phyloP scores from a whole-genome alignment of 2,888 invertebrate genomes.

The Macaria notata region DNA sequence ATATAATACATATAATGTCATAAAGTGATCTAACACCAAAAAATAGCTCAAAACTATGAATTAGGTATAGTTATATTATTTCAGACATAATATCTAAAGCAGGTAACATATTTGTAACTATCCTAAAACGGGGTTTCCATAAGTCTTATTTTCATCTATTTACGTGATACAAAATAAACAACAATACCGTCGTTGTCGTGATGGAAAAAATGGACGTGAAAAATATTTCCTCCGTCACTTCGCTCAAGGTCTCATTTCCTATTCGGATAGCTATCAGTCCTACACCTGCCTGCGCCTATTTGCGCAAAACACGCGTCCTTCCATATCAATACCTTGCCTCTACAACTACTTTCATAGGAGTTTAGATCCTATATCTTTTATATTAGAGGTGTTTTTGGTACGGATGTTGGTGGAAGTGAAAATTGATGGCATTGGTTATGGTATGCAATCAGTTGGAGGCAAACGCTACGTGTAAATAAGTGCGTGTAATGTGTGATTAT shows the following conservation, averaged over 20 bases:
- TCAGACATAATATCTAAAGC: too few species aligned
- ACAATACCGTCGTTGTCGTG: conserved; percentile 1
- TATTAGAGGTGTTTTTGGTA: conserved; percentile 8
- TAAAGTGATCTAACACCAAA: too few species aligned
- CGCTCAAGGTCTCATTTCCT: conserved; percentile 37
- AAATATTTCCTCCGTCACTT: conserved; percentile 19
- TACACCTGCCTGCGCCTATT: conserved; percentile 46
- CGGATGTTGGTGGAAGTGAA: conserved; percentile 29
- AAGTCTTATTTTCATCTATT: too few species aligned
- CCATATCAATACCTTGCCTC: conserved; percentile 50
- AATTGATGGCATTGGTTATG: conserved; percentile 42
- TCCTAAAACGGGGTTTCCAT: too few species aligned
- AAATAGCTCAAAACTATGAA: too few species aligned
- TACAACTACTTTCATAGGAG: conserved; percentile 1
- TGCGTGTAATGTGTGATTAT: conserved; percentile 23
- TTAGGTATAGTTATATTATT: too few species aligned
- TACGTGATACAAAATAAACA: conserved; percentile 5
- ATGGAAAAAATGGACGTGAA: conserved; percentile 12
- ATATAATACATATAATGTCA: too few species aligned
- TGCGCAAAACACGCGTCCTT: conserved; percentile 60
- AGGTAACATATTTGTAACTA: too few species aligned
- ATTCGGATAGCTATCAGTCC: conserved; percentile 36
- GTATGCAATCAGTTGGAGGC: conserved; percentile 39
- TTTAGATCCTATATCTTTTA: neutral
- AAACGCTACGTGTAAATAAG: conserved; percentile 33